Evolutionary conservation across 2,797 vertebrate genomes (phyloP), one percentile per base, ranked within the genome.

Genomic region (Leptoclinus maculatus): DNA sequence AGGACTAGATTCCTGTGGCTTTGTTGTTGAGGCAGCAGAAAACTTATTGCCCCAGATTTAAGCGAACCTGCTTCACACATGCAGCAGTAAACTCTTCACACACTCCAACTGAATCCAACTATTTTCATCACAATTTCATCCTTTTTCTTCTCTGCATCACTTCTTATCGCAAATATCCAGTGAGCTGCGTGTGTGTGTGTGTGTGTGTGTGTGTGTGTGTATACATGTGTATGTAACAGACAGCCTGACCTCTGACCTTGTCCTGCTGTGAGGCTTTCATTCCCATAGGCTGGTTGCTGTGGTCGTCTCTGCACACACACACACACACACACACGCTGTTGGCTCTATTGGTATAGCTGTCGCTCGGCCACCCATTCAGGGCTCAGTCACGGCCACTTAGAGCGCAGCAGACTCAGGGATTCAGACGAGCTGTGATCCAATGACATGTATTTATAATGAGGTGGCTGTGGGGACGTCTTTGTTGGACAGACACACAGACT

Each of bases 361-460:
- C 87, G 90, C 91, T 89, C 78, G 89, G 91, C 92, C 93, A 93
- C 93, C 91, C 94, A 95, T 95, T 95, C 94, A 95, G 89, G 83
- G 90, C 93, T 93, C 94, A 94, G 95, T 95, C 95, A 95, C 92
- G 91, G 94, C 91, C 94, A 94, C 93, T 95, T 95, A 95, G 92
- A 92, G 93, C 90, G 85, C 87, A 93, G 91, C 94, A 91, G 92
- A 91, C 87, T 94, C 91, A 54, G 88, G 87, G 91, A 94, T 94
- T 95, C 94, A 94, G 91, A 87, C 78, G 91, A 94, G 93, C 91
- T 93, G 93, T 95, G 94, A 95, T 95, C 95, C 95, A 94, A 94
- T 95, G 94, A 96, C 94, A 95, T 95, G 95, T 93, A 94, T 95
- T 95, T 95, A 94, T 95, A 95, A 95, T 95, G 93, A 95, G 94